Conservation (phyloP, 2,113 vertebrate species). For the Grantiella picta region DNA sequence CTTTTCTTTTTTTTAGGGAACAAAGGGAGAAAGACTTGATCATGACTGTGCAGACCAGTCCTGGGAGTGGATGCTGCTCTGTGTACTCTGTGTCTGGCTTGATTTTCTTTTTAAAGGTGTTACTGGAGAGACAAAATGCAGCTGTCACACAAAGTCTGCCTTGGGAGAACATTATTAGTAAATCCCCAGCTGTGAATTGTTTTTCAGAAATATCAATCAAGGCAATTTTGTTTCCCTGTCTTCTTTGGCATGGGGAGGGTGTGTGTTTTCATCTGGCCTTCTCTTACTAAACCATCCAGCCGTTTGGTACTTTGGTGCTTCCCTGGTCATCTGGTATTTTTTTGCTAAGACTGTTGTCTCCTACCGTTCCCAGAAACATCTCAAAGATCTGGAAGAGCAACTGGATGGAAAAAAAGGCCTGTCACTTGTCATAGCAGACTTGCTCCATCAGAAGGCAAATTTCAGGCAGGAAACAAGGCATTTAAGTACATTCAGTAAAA, state of each 20-base stretch:
- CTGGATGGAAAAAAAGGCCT: neutral
- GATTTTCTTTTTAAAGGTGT: neutral
- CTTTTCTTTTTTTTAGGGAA: neutral
- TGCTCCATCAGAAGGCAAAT: neutral
- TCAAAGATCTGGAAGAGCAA: neutral
- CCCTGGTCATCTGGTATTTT: neutral
- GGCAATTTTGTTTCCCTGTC: neutral
- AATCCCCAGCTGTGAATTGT: neutral
- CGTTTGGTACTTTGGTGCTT: neutral
- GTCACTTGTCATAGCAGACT: neutral
- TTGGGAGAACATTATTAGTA: neutral
- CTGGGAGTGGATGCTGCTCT: neutral
- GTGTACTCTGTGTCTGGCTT: fast-evolving
- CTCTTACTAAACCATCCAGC: neutral
- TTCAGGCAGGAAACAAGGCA: neutral
- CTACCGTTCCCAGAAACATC: neutral
- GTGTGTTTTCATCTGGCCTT: neutral
- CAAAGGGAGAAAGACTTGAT: neutral
- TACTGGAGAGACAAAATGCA: neutral
- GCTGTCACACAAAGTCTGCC: neutral
- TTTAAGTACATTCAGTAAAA: neutral
- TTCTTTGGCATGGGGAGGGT: fast-evolving
- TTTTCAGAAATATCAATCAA: neutral
- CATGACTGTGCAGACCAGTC: neutral
- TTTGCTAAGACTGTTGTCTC: neutral